Conservation (phyloP, 2,888 invertebrate genomes). For the Zygothrica quintamaculata region DNA sequence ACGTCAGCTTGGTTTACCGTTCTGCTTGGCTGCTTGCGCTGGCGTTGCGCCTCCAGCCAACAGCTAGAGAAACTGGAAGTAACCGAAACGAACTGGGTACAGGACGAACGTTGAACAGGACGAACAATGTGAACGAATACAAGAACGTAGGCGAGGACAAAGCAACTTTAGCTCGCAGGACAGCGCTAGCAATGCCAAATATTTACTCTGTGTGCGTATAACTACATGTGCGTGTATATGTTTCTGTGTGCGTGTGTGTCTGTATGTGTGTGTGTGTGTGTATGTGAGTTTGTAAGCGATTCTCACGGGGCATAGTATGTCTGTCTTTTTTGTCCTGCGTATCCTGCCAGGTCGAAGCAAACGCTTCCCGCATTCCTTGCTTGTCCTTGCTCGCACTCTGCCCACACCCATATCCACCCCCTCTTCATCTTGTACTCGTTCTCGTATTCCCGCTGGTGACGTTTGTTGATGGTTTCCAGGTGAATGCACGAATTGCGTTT, state of each 20-base stretch:
- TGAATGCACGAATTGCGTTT: constrained; percentile 82
- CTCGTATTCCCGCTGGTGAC: constrained; percentile 79
- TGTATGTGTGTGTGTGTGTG: constrained; percentile 14
- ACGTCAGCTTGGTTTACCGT: constrained; percentile 81
- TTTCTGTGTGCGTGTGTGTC: constrained; percentile 35
- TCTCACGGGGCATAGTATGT: constrained; percentile 54
- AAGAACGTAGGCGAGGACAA: constrained; percentile 38
- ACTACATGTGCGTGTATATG: not conserved
- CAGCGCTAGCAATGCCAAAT: constrained; percentile 55
- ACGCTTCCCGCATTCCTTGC: constrained; percentile 12
- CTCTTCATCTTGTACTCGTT: constrained; percentile 10
- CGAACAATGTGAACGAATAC: constrained; percentile 16
- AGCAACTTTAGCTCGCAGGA: constrained; percentile 53
- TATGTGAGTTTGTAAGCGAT: constrained; percentile 43
- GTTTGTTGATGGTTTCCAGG: constrained; percentile 82
- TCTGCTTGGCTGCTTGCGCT: constrained; percentile 74
- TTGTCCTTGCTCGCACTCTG: too few species aligned
- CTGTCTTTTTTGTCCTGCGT: constrained; percentile 46
- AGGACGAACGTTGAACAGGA: constrained; percentile 2
- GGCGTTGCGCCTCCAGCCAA: constrained; percentile 39
- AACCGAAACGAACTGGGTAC: constrained; percentile 17
- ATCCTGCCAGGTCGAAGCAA: constrained; percentile 6
- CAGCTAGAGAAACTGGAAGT: constrained; percentile 26
- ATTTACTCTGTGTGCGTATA: constrained; percentile 29
- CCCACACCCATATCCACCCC: constrained; percentile 7